These are phyloP conservation scores for Pachydiplax longipennis DNA, from an alignment of 2,888 invertebrate species.

Conservation along the genomic window DNA sequence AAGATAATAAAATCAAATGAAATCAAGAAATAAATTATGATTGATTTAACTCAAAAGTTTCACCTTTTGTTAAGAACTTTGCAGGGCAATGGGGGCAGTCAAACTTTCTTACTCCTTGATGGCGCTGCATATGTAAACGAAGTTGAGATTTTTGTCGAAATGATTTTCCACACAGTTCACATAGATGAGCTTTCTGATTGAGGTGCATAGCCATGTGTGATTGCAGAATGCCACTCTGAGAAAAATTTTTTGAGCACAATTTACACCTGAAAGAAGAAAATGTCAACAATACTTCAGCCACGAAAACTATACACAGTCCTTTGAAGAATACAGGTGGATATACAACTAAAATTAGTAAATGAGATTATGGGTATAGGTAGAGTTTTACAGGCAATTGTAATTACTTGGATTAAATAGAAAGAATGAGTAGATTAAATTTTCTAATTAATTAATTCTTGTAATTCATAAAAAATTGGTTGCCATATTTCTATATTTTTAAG, in stretches of 20 bases:
- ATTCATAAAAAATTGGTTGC: too few relatives aligned
- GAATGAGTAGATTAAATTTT: too few relatives aligned
- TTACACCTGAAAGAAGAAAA: constrained; percentile 54
- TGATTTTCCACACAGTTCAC: constrained; percentile 55
- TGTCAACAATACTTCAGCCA: too few relatives aligned
- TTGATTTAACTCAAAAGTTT: background rate
- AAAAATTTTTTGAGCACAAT: constrained; percentile 54
- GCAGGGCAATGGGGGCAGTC: constrained; percentile 53
- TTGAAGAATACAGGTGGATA: too few relatives aligned
- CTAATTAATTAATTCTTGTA: too few relatives aligned
- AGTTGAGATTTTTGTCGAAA: constrained; percentile 55
- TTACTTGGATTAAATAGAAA: too few relatives aligned
- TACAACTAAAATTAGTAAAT: too few relatives aligned
- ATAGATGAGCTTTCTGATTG: constrained; percentile 53
- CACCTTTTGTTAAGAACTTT: constrained; percentile 58
- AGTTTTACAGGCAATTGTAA: too few relatives aligned
- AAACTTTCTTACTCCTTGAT: constrained; percentile 51
- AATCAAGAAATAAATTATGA: background rate
- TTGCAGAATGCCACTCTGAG: constrained; percentile 55
- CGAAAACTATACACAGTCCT: too few relatives aligned
- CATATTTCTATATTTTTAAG: too few relatives aligned
- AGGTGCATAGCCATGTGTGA: constrained; percentile 56
- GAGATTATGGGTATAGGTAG: too few relatives aligned
- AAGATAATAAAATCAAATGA: too few relatives aligned
- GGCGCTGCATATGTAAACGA: constrained; percentile 53